Evolutionary conservation across 2,888 invertebrate species (phyloP).

Genomic region (Amblyjoppa proteus): DNA sequence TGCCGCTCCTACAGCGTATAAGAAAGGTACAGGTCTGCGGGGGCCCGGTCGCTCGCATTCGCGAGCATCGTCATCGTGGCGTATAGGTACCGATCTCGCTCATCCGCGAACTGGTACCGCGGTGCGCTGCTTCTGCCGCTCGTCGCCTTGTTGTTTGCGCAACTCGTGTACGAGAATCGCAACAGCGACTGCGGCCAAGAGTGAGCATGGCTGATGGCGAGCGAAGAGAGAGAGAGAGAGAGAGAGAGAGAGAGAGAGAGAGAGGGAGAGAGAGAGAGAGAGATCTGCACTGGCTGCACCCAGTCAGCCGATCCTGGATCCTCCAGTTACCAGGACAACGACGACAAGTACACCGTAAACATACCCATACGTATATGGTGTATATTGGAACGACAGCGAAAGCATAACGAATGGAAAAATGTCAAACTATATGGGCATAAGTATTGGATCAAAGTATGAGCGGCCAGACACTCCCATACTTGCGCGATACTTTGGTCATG

Average conservation of each 20-base stretch:
- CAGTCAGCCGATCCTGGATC: slow-evolving; percentile 59
- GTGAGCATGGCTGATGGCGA: slow-evolving; percentile 28
- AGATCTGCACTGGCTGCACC: slow-evolving; percentile 63
- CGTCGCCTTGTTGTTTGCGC: slow-evolving; percentile 60
- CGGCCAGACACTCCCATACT: neutral
- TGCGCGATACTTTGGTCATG: neutral
- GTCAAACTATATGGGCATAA: neutral
- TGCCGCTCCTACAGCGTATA: slow-evolving; percentile 57
- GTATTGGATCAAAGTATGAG: neutral
- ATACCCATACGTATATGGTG: slow-evolving; percentile 15
- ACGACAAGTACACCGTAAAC: slow-evolving; percentile 42
- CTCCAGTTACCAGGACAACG: slow-evolving; percentile 42
- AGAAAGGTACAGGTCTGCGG: slow-evolving; percentile 34
- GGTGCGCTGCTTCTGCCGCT: slow-evolving; percentile 18
- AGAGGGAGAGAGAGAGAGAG: slow-evolving; percentile 2
- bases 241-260: slow-evolving; percentile 10
- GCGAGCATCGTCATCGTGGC: slow-evolving; percentile 62
- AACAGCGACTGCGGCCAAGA: slow-evolving; percentile 48
- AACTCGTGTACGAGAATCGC: slow-evolving; percentile 61
- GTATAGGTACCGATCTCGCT: slow-evolving; percentile 51
- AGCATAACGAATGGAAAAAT: slow-evolving; percentile 24
- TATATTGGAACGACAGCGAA: slow-evolving; percentile 29
- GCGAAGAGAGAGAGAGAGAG: slow-evolving; percentile 15
- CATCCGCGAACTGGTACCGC: slow-evolving; percentile 50
- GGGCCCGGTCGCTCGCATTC: slow-evolving; percentile 61